These are phyloP conservation scores for Macrocentrus cingulum DNA, from an alignment of 1,140 invertebrate genomes.

Conservation along the genomic window DNA sequence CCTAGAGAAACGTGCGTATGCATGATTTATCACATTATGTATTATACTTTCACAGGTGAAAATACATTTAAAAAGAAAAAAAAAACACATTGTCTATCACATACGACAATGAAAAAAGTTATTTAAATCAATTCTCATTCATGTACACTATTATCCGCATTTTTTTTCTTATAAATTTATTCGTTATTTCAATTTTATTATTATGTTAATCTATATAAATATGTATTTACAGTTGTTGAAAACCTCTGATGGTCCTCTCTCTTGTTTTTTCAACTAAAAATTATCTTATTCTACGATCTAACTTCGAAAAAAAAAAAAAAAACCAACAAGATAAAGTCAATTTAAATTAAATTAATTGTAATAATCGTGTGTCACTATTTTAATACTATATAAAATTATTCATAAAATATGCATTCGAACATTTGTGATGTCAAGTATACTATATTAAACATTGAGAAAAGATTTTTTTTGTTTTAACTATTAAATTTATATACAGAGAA, in stretches of 20 bases:
- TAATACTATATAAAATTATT: slow-evolving; percentile 33
- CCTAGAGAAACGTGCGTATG: slow-evolving; percentile 24
- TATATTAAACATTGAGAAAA: neutral
- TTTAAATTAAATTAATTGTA: slow-evolving; percentile 2
- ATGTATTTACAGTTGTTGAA: slow-evolving; percentile 6
- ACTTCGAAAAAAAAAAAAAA: neutral
- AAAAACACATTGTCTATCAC: slow-evolving; percentile 14
- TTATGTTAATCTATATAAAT: slow-evolving; percentile 3
- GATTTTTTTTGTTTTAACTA: neutral
- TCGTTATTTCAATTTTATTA: neutral
- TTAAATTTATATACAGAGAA: slow-evolving; percentile 32
- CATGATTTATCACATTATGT: slow-evolving; percentile 37
- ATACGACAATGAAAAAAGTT: slow-evolving; percentile 8
- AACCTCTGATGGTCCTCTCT: neutral
- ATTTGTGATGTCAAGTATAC: neutral
- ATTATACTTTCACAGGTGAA: slow-evolving; percentile 29
- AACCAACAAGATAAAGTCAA: neutral
- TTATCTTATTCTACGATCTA: neutral
- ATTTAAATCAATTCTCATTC: neutral
- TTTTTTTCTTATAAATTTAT: slow-evolving; percentile 12
- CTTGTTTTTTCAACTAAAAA: neutral
- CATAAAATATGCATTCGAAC: slow-evolving; percentile 32
- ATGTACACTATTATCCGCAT: neutral
- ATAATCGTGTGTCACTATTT: slow-evolving; percentile 1
- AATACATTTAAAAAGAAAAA: slow-evolving; percentile 13